Base-by-base conservation (phyloP, 2,888 invertebrate species). In the Bruchidius siliquastri region DNA sequence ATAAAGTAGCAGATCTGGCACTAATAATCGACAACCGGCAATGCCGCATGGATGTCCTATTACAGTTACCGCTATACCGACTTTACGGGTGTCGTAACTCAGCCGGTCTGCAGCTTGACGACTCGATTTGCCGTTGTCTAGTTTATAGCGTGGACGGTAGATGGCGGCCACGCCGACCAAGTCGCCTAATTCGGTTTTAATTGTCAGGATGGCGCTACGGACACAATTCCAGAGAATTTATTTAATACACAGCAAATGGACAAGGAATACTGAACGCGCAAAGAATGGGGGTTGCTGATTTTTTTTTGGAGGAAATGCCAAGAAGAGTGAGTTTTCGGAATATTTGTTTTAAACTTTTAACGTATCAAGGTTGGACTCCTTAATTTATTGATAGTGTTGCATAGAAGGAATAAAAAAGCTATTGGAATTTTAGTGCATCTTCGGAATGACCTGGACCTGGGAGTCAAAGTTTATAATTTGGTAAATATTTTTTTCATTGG, bases 151-250 rank as follows among this genome's bases (percentile, higher is more conserved):
- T 49, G 49, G 49, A 49, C 49, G 49, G 49, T 49, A 49, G 49
- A 49, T 49, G 49, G 49, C 49, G 49, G 49, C 49, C 49, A 1
- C 49, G 49, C 49, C 49, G 72, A 21, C 67, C 21, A 32, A 21
- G 72, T 22, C 73, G 70, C 21, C 74, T 74, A 74, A 72, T 74
- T 73, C 74, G 69, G 70, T 30, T 69, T 49, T 74, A 70, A 73
- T 72, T 71, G 72, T 73, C 72, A 69, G 69, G 76, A 68, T 74
- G 76, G 76, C 76, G 76, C 66, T 76, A 70, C 69, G 32, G 68
- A 73, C 67, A 49, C 49, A 3, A 13, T 49, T 49, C 18, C 49
- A 49, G 49, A 3, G 49, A 18, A 49, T 49, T 49, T 49, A 49
- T 49, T 49, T 49, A 8, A 49, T 49, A 13, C 6, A 18, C 6